Percentiles rank a stretch among this genome's conserved stretches.
Conservation (phyloP, 2,797 vertebrate species). For the Pygocentrus nattereri region DNA sequence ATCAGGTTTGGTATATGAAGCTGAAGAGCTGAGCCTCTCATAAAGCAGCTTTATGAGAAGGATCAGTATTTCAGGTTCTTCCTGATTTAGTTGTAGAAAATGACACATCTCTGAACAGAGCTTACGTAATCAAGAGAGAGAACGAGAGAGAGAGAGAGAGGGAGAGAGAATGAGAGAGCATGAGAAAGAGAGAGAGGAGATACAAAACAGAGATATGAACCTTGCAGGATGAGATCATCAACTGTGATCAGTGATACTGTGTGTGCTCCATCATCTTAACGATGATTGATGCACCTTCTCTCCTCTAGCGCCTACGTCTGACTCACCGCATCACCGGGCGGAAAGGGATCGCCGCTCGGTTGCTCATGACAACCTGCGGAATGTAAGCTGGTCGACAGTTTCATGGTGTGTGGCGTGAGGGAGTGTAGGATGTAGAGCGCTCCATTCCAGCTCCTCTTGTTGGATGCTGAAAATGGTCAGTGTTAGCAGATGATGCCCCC, state of each 20-base stretch:
- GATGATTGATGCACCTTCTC: constrained; percentile 11
- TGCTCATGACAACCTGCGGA: constrained; percentile 77
- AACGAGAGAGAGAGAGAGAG: too few relatives aligned
- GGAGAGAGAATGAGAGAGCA: neutral
- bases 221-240: constrained; percentile 1
- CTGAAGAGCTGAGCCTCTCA: too few relatives aligned
- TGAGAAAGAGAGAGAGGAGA: constrained; percentile 1
- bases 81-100: too few relatives aligned
- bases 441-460: neutral
- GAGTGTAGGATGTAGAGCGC: constrained; percentile 9
- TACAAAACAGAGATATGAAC: neutral
- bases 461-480: constrained; percentile 38
- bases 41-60: too few relatives aligned
- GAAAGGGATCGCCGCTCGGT: constrained; percentile 69
- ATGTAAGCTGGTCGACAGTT: constrained; percentile 49
- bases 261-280: neutral
- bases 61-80: too few relatives aligned
- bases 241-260: neutral
- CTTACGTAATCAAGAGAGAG: neutral
- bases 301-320: constrained; percentile 48
- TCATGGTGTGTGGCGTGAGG: neutral
- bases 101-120: too few relatives aligned
- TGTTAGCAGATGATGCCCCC: constrained; percentile 74
- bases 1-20: too few relatives aligned
- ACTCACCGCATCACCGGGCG: constrained; percentile 65